Conservation (phyloP, 2,113 vertebrate species). For the Strix aluco region DNA sequence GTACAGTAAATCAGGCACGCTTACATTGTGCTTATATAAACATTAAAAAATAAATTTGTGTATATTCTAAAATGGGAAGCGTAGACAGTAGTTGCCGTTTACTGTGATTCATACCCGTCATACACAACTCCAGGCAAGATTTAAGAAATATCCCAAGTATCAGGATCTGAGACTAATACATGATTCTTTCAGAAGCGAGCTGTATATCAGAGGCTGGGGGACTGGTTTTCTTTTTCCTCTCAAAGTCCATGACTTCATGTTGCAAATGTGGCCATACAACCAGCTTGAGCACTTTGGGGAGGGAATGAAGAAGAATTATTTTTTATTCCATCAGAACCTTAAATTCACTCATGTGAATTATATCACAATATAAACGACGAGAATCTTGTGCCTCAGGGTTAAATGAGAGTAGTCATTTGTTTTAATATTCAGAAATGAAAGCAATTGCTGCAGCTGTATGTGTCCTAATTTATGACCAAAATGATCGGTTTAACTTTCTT, state of each 20-base stretch:
- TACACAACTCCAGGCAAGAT: not conserved
- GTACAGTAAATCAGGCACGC: slow-evolving; percentile 5
- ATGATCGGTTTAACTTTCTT: not conserved
- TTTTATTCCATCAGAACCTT: not conserved
- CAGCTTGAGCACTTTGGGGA: not conserved
- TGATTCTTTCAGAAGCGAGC: not conserved
- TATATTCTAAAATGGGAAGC: not conserved
- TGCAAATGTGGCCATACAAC: not conserved
- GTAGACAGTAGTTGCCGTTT: not conserved
- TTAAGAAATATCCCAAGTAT: not conserved
- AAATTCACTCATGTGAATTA: not conserved
- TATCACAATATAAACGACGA: not conserved
- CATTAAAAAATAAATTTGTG: not conserved
- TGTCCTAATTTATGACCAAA: not conserved
- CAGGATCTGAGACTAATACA: not conserved
- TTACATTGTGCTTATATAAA: not conserved
- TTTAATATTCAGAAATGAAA: slow-evolving; percentile 55
- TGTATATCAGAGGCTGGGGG: not conserved
- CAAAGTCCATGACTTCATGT: not conserved
- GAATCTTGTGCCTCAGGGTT: slow-evolving; percentile 45
- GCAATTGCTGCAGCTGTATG: not conserved
- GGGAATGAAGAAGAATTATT: not conserved
- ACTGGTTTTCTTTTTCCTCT: not conserved
- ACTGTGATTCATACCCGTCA: not conserved
- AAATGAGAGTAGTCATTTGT: slow-evolving; percentile 41